Evolutionary conservation across 2,113 vertebrate species (phyloP), one percentile per base, ranked within the genome.

Genomic region (Apistogramma diplotaenia): DNA sequence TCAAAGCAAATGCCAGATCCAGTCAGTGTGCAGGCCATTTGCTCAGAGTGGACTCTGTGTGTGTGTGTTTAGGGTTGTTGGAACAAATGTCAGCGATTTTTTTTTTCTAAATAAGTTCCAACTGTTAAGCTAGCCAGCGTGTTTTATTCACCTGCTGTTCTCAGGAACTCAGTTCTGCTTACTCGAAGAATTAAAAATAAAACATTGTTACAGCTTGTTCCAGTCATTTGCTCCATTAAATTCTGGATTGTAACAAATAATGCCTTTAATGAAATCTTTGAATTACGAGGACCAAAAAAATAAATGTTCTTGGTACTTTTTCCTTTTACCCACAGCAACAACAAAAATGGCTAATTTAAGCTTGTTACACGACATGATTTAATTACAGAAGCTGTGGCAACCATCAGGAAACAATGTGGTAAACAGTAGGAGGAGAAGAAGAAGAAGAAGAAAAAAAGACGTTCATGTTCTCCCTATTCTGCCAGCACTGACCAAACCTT

Each of bases 1-100:
- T 76, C 56, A 83, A 85, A 81, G 53, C 84, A 91, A 84, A 89
- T 88, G 78, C 55, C 35, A 53, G 56, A 78, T 33, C 62, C 37
- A 59, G 82, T 83, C 74, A 54, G 27, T 51, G 12, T 59, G 73
- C 61, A 59, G 31, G 37, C 35, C 49, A 16, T 62, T 71, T 65
- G 27, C 51, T 21, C n/a, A 5, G 78, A 62, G 29, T 56, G 18
- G 67, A 72, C 35, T 73, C 16, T 53, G 73, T 29, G 51, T 55
- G 29, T 53, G 73, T 29, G 51, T 55, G 29, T 79, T 58, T 25
- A 71, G 35, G 49, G 56, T 40, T 74, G 33, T 84, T 37, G 31
- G 31, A 31, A 31, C 31, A 37, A 35, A 10, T 2, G 9, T 35
- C 35, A 35, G 35, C 2, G 35, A 35, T 35, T 46, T 46, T 16